Percentiles rank a stretch among this genome's conserved stretches.
Conservation (phyloP, 2,888 invertebrate species). For the Parelbella ahira region DNA sequence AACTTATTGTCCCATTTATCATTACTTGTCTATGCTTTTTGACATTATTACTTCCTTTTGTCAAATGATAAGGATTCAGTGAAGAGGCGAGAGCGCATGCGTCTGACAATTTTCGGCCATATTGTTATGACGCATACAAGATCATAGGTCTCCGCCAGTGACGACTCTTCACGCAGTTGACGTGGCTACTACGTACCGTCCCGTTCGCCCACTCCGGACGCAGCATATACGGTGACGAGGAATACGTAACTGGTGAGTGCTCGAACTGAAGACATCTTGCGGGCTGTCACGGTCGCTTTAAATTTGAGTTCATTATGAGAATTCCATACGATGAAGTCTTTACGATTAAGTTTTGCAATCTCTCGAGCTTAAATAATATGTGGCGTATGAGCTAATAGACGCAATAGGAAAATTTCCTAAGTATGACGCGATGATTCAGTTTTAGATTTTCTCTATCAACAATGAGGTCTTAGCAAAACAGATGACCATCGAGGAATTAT, state of each 20-base stretch:
- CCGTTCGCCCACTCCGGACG: constrained; percentile 96
- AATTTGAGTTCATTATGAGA: constrained; percentile 69
- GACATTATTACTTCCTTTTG: constrained; percentile 34
- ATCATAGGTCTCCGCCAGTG: constrained; percentile 88
- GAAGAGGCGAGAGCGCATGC: constrained; percentile 56
- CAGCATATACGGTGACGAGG: constrained; percentile 96
- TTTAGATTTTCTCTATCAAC: constrained; percentile 57
- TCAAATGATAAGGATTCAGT: constrained; percentile 30
- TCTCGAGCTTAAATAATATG: constrained; percentile 44
- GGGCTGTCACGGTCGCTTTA: constrained; percentile 73
- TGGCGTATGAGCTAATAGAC: constrained; percentile 58
- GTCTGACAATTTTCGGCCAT: constrained; percentile 82
- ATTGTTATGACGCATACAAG: constrained; percentile 88
- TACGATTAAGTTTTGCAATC: constrained; percentile 41
- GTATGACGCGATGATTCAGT: constrained; percentile 69
- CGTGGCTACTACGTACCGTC: constrained; percentile 96
- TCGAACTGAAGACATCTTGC: constrained; percentile 77
- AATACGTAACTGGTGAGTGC: constrained; percentile 96
- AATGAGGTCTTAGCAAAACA: constrained; percentile 45
- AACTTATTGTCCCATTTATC: not conserved
- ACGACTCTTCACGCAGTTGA: constrained; percentile 93
- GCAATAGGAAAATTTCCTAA: constrained; percentile 70
- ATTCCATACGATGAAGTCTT: constrained; percentile 41
- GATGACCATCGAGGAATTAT: constrained; percentile 40
- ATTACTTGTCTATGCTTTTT: constrained; percentile 22